Percentiles rank a stretch among this genome's conserved stretches.
These are phyloP conservation scores for Argyresthia albistria DNA, from an alignment of 2,888 invertebrate genomes.

Conservation along the genomic window DNA sequence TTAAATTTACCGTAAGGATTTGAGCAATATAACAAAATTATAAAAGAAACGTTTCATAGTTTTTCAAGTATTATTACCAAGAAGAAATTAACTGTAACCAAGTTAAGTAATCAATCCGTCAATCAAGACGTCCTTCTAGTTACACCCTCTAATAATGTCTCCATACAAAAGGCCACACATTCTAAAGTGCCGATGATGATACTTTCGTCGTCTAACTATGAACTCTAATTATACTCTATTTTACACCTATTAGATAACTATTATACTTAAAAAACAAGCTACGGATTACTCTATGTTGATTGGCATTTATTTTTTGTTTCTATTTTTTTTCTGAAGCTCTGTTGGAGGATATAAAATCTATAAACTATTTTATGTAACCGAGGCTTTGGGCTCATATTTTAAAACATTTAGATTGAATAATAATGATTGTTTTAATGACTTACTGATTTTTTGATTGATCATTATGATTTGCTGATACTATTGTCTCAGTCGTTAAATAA, in stretches of 20 bases:
- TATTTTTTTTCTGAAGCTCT: constrained; percentile 56
- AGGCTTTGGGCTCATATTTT: too few species aligned
- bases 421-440: too few species aligned
- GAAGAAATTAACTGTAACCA: too few species aligned
- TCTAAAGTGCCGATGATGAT: neutral
- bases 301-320: constrained; percentile 27
- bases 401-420: too few species aligned
- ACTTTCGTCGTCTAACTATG: neutral
- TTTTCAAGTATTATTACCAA: too few species aligned
- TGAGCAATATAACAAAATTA: too few species aligned
- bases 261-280: constrained; percentile 5
- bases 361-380: neutral
- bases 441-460: too few species aligned
- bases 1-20: too few species aligned
- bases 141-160: neutral
- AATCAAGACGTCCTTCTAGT: neutral
- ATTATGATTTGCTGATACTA: too few species aligned
- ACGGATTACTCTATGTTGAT: constrained; percentile 13
- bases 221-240: neutral
- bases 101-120: too few species aligned
- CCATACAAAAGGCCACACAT: neutral
- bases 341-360: constrained; percentile 20
- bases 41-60: too few species aligned
- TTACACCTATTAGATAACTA: constrained; percentile 1
- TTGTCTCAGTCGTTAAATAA: too few species aligned